A percentile compares a stretch with the other conserved stretches of the same genome.
phyloP scores from a whole-genome alignment of 2,113 vertebrate genomes.

The Saimiri boliviensis region DNA sequence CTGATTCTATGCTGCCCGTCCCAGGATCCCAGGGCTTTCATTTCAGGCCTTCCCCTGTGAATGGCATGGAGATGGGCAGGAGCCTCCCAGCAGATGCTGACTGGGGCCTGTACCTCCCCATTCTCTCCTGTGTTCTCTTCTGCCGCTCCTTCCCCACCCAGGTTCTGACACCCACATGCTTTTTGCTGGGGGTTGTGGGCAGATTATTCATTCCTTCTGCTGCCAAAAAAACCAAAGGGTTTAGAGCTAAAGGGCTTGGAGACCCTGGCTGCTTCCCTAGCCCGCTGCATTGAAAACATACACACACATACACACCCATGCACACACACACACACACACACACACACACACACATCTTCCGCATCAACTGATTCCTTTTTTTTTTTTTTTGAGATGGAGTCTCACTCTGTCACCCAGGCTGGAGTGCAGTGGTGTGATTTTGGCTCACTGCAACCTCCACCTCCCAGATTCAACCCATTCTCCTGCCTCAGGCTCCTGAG shows the following conservation, averaged over 20 bases:
- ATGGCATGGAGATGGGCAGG: background rate
- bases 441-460: no score
- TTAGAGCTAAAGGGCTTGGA: background rate
- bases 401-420: no score
- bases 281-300: no score
- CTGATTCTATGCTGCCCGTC: fast-evolving
- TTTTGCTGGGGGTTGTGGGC: background rate
- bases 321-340: background rate
- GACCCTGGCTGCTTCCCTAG: background rate
- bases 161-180: background rate
- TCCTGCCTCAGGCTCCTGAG: no score
- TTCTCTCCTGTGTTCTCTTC: background rate
- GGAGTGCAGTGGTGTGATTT: no score
- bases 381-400: no score
- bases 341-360: background rate
- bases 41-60: background rate
- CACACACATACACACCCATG: background rate
- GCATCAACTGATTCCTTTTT: background rate
- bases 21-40: background rate
- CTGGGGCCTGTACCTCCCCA: no score
- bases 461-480: no score
- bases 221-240: background rate
- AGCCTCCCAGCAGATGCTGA: background rate
- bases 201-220: background rate
- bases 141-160: background rate